phyloP scores from a whole-genome alignment of 2,888 invertebrate genomes.

The Notodonta ziczac region DNA sequence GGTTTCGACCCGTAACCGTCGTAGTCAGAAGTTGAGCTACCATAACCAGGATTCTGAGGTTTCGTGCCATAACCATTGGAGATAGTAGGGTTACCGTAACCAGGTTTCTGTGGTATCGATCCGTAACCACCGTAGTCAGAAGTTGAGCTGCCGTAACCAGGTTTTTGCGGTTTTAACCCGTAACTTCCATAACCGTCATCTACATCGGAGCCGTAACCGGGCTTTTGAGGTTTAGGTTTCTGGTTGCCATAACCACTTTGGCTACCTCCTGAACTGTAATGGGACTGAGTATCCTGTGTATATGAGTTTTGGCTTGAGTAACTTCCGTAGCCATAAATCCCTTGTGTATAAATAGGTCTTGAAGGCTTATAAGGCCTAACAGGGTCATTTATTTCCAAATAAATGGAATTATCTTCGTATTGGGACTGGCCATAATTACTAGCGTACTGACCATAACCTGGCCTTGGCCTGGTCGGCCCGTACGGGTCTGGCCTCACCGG shows the following conservation, averaged over 20 bases:
- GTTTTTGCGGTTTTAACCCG: conserved; percentile 7
- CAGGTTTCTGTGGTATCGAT: neutral
- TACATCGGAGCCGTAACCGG: conserved; percentile 21
- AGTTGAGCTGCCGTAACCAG: conserved; percentile 5
- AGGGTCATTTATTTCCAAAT: conserved; percentile 72
- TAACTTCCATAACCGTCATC: conserved; percentile 19
- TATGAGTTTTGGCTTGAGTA: conserved; percentile 55
- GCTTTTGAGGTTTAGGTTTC: conserved; percentile 24
- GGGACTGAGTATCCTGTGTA: conserved; percentile 46
- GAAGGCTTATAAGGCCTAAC: conserved; percentile 62
- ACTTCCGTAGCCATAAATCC: conserved; percentile 55
- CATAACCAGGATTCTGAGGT: conserved; percentile 13
- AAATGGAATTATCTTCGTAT: conserved; percentile 63
- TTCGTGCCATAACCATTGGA: conserved; percentile 20
- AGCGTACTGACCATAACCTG: conserved; percentile 57
- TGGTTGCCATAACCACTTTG: conserved; percentile 30
- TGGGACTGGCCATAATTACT: conserved; percentile 59
- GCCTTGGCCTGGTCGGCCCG: conserved; percentile 36
- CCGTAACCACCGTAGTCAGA: neutral
- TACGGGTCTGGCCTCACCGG: conserved; percentile 22
- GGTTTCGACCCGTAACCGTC: too few species aligned
- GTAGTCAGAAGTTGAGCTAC: conserved; percentile 2
- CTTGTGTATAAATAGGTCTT: conserved; percentile 50
- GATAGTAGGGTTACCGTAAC: conserved; percentile 2
- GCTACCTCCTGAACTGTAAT: conserved; percentile 43